A percentile compares a stretch with the other conserved stretches of the same genome.
Conservation (phyloP, 2,888 invertebrate genomes). For the Dicyrtoma fusca region DNA sequence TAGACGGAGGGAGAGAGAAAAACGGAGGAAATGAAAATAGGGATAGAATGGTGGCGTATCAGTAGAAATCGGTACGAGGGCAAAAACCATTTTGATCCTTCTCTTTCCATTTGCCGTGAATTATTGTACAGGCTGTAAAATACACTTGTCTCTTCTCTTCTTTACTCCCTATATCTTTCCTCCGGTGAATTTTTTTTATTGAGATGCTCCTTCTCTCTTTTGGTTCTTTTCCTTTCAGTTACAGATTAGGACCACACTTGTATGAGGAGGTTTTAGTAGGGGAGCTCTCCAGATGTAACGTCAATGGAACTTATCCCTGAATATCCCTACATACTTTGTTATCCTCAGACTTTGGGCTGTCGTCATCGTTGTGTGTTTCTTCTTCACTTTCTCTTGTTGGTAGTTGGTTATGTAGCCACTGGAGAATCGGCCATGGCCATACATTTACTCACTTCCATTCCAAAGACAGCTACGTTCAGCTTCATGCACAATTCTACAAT, state of each 20-base stretch:
- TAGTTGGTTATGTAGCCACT: constrained; percentile 7
- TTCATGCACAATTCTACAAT: constrained; percentile 32
- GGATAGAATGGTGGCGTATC: not conserved
- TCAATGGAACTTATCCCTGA: no score
- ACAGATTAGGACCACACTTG: not conserved
- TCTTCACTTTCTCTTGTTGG: not conserved
- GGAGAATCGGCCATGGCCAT: constrained; percentile 11
- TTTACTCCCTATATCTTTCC: constrained; percentile 38
- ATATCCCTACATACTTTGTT: no score
- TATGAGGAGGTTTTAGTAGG: no score
- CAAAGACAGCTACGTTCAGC: constrained; percentile 27
- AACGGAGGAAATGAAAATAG: constrained; percentile 10
- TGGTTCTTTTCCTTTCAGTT: not conserved
- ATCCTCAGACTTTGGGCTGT: no score
- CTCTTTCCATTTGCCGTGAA: constrained; percentile 48
- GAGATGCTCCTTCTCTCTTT: constrained; percentile 20
- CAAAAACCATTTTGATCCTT: constrained; percentile 45
- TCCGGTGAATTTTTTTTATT: constrained; percentile 35
- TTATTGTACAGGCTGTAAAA: constrained; percentile 49
- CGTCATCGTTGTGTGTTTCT: not conserved
- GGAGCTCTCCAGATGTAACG: no score
- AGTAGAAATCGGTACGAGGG: constrained; percentile 19
- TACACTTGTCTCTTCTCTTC: constrained; percentile 47
- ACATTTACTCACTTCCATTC: not conserved
- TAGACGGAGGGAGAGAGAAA: constrained; percentile 1